phyloP scores from a whole-genome alignment of 1,140 invertebrate species.

The Arion vulgaris region DNA sequence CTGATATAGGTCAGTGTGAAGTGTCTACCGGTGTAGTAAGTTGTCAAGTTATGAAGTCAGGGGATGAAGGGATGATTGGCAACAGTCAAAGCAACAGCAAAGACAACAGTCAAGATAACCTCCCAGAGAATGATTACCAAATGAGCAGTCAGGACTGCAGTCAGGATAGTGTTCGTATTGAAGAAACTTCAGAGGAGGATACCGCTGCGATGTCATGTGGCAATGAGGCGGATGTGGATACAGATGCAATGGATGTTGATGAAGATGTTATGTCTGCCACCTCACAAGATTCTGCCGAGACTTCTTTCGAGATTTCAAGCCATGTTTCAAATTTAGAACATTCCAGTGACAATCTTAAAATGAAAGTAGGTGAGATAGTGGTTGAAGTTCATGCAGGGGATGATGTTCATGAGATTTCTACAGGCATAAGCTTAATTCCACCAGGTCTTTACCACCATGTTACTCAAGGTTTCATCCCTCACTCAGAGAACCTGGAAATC shows the following conservation, averaged over 20 bases:
- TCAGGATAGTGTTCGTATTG: background rate
- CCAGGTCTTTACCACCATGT: background rate
- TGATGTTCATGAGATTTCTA: background rate
- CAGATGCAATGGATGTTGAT: slow-evolving; percentile 39
- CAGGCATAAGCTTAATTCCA: background rate
- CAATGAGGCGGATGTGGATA: background rate
- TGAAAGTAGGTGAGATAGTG: background rate
- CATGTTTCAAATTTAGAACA: background rate
- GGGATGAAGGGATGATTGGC: background rate
- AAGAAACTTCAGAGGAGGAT: background rate
- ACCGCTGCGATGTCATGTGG: background rate
- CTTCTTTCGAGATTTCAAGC: background rate
- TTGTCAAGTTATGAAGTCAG: background rate
- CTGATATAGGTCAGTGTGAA: background rate
- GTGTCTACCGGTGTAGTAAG: background rate
- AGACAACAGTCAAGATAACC: background rate
- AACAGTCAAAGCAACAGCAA: background rate
- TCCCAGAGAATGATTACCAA: too few relatives aligned
- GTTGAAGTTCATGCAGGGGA: slow-evolving; percentile 25
- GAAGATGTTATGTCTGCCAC: background rate
- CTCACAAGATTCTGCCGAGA: background rate
- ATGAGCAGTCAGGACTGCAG: too few relatives aligned
- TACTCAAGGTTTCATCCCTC: background rate
- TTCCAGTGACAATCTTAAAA: background rate
- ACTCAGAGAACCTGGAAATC: background rate